Conservation (phyloP, 2,797 vertebrate species). For the Buceros bicornis region DNA sequence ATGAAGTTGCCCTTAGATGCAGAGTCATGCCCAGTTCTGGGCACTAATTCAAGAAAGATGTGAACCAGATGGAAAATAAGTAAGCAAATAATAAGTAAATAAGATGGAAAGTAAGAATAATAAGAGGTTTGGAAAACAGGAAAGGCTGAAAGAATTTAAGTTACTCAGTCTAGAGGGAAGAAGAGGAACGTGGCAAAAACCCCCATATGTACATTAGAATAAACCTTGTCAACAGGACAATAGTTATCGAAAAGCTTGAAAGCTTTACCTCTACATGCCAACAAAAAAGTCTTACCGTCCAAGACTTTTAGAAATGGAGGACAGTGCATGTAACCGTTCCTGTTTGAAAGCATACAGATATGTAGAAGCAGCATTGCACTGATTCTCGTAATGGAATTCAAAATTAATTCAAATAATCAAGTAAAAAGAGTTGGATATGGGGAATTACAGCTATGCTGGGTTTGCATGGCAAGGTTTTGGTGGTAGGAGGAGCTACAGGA, state of each 20-base stretch:
- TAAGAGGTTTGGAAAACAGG: background rate
- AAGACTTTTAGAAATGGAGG: background rate
- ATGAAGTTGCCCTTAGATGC: background rate
- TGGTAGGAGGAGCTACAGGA: background rate
- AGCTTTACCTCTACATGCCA: background rate
- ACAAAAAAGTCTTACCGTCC: background rate
- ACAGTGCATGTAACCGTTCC: background rate
- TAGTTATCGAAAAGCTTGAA: background rate
- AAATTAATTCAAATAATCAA: background rate
- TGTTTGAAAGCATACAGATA: background rate
- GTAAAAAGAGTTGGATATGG: background rate
- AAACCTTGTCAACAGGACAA: background rate
- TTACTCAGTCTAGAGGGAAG: background rate
- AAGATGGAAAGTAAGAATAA: background rate
- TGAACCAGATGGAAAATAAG: background rate
- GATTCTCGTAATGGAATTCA: background rate
- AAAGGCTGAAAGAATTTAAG: background rate
- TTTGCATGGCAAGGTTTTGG: background rate
- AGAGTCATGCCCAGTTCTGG: background rate
- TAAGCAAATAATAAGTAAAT: too few relatives aligned
- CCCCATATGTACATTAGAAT: accelerated
- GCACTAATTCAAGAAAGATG: background rate
- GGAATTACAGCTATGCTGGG: background rate
- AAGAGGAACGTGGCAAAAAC: background rate
- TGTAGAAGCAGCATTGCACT: background rate